Conservation (phyloP, 2,888 invertebrate species). For the Lasius fuliginosus region DNA sequence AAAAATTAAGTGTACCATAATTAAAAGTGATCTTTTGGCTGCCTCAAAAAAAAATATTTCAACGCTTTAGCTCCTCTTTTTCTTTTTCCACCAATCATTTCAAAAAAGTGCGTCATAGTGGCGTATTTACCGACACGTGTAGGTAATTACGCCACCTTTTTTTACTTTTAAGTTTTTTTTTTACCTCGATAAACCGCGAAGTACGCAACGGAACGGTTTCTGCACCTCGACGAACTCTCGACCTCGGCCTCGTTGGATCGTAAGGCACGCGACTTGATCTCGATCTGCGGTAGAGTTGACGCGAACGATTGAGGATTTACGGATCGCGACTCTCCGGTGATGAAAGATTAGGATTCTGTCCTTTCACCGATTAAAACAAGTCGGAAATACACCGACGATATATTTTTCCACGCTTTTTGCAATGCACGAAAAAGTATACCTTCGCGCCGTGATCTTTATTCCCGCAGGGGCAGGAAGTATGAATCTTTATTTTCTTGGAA, state of each 20-base stretch:
- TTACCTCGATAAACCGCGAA: not conserved
- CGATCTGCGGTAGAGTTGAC: not conserved
- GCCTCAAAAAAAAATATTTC: too few species aligned
- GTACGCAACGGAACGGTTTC: not conserved
- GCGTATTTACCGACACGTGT: too few species aligned
- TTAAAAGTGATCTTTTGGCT: too few species aligned
- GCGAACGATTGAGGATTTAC: constrained; percentile 28
- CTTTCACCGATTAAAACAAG: constrained; percentile 57
- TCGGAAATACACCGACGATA: not conserved
- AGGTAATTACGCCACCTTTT: too few species aligned
- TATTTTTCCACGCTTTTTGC: not conserved
- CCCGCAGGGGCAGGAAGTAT: too few species aligned
- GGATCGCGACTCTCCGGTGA: constrained; percentile 2
- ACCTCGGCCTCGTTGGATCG: not conserved
- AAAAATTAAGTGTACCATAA: too few species aligned
- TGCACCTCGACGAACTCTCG: not conserved
- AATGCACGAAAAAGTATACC: not conserved
- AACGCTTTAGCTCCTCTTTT: too few species aligned
- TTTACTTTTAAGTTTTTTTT: not conserved
- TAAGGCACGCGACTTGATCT: constrained; percentile 9
- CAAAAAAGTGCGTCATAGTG: too few species aligned
- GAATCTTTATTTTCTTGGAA: not conserved
- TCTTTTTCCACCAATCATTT: too few species aligned
- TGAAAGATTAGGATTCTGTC: constrained; percentile 43
- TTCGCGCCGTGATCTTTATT: not conserved